Evolutionary conservation across 2,113 vertebrate genomes (phyloP).

Genomic region (Verasper variegatus): DNA sequence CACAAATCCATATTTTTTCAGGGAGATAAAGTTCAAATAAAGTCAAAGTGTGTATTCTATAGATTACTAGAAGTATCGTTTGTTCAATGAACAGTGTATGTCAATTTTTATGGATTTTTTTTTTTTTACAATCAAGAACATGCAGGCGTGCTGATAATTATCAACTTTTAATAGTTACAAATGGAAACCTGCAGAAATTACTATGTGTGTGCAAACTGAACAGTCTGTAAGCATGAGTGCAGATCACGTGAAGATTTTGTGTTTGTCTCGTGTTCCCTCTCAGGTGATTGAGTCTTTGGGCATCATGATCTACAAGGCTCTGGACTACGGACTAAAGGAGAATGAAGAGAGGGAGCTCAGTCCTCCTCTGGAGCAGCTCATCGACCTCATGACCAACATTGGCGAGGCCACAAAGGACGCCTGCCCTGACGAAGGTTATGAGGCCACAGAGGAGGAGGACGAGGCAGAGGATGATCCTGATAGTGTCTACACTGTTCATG

Average conservation of each 20-base stretch:
- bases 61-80: not conserved
- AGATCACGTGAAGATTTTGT: not conserved
- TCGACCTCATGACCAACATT: slow-evolving; percentile 95
- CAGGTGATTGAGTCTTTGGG: slow-evolving; percentile 95
- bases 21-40: slow-evolving; percentile 14
- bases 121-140: not conserved
- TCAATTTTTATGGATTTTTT: not conserved
- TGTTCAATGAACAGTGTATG: not conserved
- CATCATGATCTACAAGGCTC: slow-evolving; percentile 97
- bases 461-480: slow-evolving; percentile 80
- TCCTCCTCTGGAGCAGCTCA: slow-evolving; percentile 94
- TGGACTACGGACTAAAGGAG: slow-evolving; percentile 98
- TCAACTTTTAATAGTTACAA: not conserved
- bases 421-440: slow-evolving; percentile 93
- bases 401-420: slow-evolving; percentile 82
- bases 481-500: slow-evolving; percentile 76
- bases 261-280: slow-evolving; percentile 14
- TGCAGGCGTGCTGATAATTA: not conserved
- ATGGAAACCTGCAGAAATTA: not conserved
- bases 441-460: slow-evolving; percentile 92
- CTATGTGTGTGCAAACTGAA: too few relatives aligned
- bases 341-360: slow-evolving; percentile 96
- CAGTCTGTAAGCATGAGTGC: too few relatives aligned
- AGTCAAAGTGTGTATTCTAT: not conserved
- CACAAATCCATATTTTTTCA: slow-evolving; percentile 43